Evolutionary conservation across 2,113 vertebrate genomes (phyloP).

Genomic region (Antennarius striatus): DNA sequence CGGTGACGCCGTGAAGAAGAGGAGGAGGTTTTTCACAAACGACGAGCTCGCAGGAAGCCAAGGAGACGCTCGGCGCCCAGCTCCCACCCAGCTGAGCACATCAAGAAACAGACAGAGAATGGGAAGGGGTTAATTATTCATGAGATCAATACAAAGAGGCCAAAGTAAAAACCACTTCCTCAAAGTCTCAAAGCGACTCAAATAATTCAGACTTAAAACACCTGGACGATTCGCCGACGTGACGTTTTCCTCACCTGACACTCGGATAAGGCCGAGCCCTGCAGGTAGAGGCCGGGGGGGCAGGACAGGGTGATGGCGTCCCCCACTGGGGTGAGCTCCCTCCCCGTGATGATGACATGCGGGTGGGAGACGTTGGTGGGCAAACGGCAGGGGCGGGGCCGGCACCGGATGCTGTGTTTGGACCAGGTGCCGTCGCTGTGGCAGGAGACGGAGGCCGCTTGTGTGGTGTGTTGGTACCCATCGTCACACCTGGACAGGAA

Average conservation of each 20-base stretch:
- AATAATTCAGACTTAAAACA: too few relatives aligned
- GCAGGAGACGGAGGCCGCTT: conserved; percentile 80
- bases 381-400: conserved; percentile 80
- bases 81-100: conserved; percentile 80
- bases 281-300: conserved; percentile 83
- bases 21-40: conserved; percentile 84
- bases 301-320: conserved; percentile 85
- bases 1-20: conserved; percentile 81
- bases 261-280: conserved; percentile 78
- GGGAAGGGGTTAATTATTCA: not conserved
- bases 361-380: conserved; percentile 77
- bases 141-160: not conserved
- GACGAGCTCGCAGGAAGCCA: conserved; percentile 83
- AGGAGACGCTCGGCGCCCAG: conserved; percentile 87
- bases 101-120: conserved; percentile 15
- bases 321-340: conserved; percentile 82
- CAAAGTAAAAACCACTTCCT: too few relatives aligned
- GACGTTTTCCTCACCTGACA: conserved; percentile 83
- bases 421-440: conserved; percentile 89
- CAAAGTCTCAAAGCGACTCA: too few relatives aligned
- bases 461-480: conserved; percentile 82
- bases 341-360: conserved; percentile 74
- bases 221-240: conserved; percentile 1
- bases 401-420: conserved; percentile 84
- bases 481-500: conserved; percentile 85